phyloP scores from a whole-genome alignment of 2,113 vertebrate species.

The Platanista minor region DNA sequence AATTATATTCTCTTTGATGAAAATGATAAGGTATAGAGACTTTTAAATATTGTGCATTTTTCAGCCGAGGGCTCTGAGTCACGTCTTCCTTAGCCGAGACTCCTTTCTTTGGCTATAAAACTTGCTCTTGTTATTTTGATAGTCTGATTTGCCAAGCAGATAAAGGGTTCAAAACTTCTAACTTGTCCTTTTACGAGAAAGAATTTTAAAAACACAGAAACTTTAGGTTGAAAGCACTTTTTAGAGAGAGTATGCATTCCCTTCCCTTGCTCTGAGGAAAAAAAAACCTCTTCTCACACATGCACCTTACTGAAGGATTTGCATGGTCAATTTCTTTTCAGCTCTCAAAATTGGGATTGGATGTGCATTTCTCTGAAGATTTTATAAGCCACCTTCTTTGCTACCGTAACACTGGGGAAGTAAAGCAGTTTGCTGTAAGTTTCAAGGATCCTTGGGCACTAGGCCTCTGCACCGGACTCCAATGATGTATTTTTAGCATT shows the following conservation, averaged over 20 bases:
- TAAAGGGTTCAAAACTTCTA: background rate
- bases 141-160: slow-evolving; percentile 1
- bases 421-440: background rate
- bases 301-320: background rate
- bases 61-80: background rate
- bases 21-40: background rate
- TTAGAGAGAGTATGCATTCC: background rate
- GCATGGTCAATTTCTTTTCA: slow-evolving; percentile 20
- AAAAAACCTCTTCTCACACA: background rate
- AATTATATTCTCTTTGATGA: slow-evolving; percentile 19
- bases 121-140: background rate
- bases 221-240: background rate
- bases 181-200: slow-evolving; percentile 1
- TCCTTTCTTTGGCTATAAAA: background rate
- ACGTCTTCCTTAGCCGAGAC: background rate
- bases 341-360: background rate
- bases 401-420: background rate
- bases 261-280: background rate
- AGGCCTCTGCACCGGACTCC: background rate
- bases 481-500: background rate
- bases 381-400: background rate
- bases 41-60: background rate
- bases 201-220: background rate
- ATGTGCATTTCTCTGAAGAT: background rate
- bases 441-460: background rate